A percentile compares a stretch with the other conserved stretches of the same genome.
Evolutionary conservation across 1,140 invertebrate species (phyloP).

Genomic region (Triops cancriformis): DNA sequence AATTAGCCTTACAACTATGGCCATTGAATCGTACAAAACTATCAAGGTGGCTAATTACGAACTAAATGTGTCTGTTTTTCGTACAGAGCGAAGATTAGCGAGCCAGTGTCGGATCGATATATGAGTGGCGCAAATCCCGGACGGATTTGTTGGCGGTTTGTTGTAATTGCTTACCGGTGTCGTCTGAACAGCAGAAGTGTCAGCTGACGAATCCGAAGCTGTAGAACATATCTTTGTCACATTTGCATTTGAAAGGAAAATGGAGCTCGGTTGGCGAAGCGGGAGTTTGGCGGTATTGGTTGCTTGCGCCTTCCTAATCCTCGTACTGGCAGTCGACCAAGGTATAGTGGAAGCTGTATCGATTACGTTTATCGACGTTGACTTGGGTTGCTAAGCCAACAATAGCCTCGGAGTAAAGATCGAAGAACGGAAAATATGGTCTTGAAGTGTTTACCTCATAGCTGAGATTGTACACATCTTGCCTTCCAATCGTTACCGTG

Average conservation of each 20-base stretch:
- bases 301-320: background rate
- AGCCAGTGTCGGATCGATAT: background rate
- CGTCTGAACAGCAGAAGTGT: background rate
- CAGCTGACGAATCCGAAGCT: background rate
- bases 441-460: too few relatives aligned
- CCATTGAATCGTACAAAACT: too few relatives aligned
- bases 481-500: too few relatives aligned
- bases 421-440: background rate
- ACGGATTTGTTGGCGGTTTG: background rate
- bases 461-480: too few relatives aligned
- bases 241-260: background rate
- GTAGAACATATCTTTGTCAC: background rate
- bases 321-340: background rate
- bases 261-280: background rate
- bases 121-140: background rate
- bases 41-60: background rate
- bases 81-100: background rate
- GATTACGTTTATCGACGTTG: constrained; percentile 3
- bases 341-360: background rate
- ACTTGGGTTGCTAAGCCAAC: background rate
- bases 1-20: too few relatives aligned
- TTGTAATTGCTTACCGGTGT: background rate
- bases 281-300: background rate
- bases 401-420: background rate
- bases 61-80: background rate